Conservation (phyloP, 1,140 invertebrate species). For the Ostrea edulis region DNA sequence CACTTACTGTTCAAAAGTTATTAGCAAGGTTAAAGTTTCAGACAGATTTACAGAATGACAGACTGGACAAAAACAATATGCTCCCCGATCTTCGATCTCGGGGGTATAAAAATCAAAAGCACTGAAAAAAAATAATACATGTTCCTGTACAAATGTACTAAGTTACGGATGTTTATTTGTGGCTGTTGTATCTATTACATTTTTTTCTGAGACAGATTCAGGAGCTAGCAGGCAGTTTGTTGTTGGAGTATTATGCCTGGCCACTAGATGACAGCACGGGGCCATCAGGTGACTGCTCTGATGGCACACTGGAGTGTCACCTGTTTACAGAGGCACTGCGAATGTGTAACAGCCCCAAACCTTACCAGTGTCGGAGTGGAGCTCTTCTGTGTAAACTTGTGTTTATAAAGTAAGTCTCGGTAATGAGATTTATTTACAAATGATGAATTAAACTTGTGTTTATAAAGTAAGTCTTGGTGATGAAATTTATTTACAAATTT, state of each 20-base stretch:
- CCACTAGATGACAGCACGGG: conserved; percentile 40
- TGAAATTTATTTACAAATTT: no score
- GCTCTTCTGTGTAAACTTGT: conserved; percentile 76
- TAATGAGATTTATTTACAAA: no score
- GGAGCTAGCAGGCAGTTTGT: conserved; percentile 76
- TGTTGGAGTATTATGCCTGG: conserved; percentile 77
- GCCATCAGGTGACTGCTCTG: not conserved
- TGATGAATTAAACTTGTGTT: conserved; percentile 37
- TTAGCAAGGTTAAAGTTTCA: no score
- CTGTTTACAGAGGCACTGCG: conserved; percentile 74
- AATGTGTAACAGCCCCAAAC: conserved; percentile 81
- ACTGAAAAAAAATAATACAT: no score
- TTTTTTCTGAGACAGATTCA: conserved; percentile 78
- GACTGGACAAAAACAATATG: no score
- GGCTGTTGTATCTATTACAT: not conserved
- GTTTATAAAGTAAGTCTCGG: conserved; percentile 69
- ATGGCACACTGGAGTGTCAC: conserved; percentile 45
- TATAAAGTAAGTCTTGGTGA: conserved; percentile 66
- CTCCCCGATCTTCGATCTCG: no score
- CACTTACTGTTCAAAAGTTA: no score
- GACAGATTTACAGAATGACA: no score
- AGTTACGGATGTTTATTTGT: not conserved
- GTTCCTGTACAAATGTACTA: not conserved
- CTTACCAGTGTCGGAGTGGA: conserved; percentile 82
- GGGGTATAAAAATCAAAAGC: no score